These are phyloP conservation scores for Eubasilissa regina DNA, from an alignment of 1,140 invertebrate species.

Conservation along the genomic window DNA sequence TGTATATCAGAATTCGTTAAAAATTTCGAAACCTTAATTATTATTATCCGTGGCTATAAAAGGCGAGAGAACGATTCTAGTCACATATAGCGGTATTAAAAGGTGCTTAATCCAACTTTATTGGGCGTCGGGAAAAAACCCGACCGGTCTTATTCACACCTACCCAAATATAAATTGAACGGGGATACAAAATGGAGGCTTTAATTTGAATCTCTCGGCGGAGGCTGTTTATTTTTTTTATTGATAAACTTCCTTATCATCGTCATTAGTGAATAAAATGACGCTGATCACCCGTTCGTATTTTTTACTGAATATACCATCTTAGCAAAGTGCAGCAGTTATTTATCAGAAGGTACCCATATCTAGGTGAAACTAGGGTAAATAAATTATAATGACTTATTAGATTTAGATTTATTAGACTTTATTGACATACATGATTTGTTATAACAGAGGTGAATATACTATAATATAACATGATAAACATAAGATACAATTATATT, in stretches of 20 bases:
- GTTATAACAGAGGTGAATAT: too few relatives aligned
- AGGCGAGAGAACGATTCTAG: slow-evolving; percentile 29
- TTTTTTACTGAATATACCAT: too few relatives aligned
- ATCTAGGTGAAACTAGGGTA: too few relatives aligned
- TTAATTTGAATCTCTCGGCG: slow-evolving; percentile 12
- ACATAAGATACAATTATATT: too few relatives aligned
- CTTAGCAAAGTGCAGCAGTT: too few relatives aligned
- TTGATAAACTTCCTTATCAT: slow-evolving; percentile 16
- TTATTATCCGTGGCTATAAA: slow-evolving; percentile 19
- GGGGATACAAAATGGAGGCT: slow-evolving; percentile 10
- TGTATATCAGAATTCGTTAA: neutral
- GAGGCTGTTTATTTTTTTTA: slow-evolving; percentile 14
- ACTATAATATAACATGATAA: too few relatives aligned
- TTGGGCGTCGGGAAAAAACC: slow-evolving; percentile 8
- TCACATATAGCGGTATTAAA: slow-evolving; percentile 25
- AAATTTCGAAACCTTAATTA: slow-evolving; percentile 35
- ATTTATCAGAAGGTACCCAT: too few relatives aligned
- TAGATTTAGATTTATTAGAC: too few relatives aligned
- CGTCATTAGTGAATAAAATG: slow-evolving; percentile 25
- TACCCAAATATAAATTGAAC: slow-evolving; percentile 33
- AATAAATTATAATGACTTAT: too few relatives aligned
- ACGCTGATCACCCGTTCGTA: neutral
- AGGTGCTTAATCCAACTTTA: slow-evolving; percentile 42
- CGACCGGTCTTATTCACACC: slow-evolving; percentile 20
- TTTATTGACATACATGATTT: too few relatives aligned